These are phyloP conservation scores for Euproctis similis DNA, from an alignment of 2,888 invertebrate species.

Conservation along the genomic window DNA sequence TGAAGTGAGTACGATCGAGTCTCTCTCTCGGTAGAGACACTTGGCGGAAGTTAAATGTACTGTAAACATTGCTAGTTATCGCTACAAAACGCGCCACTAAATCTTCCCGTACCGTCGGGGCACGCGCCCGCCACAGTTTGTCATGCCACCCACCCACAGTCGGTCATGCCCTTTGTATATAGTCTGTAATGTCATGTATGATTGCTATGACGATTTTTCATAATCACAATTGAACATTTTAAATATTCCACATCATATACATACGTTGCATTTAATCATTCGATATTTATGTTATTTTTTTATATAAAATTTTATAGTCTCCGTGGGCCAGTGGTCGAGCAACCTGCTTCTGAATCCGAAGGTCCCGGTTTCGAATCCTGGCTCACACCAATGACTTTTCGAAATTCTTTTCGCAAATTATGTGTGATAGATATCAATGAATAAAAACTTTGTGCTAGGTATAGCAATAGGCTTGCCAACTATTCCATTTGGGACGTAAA, in stretches of 20 bases:
- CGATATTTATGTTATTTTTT: background rate
- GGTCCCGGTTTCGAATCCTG: too few species aligned
- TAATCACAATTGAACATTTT: too few species aligned
- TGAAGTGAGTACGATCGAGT: conserved; percentile 22
- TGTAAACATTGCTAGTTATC: conserved; percentile 70
- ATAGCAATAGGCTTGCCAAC: too few species aligned
- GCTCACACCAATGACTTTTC: too few species aligned
- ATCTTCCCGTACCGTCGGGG: conserved; percentile 46
- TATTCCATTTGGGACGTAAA: too few species aligned
- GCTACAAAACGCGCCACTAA: conserved; percentile 53
- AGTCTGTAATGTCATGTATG: conserved; percentile 30
- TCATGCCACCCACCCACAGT: conserved; percentile 53
- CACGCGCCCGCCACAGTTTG: conserved; percentile 39
- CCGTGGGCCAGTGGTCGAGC: too few species aligned
- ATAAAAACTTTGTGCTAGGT: too few species aligned
- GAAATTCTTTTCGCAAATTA: too few species aligned
- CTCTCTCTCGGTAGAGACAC: conserved; percentile 39
- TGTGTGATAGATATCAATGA: too few species aligned
- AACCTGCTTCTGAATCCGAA: too few species aligned
- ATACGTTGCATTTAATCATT: too few species aligned
- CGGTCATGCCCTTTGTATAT: conserved; percentile 36
- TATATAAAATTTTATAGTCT: background rate
- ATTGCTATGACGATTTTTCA: conserved; percentile 35
- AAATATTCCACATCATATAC: too few species aligned
- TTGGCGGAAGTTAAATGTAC: conserved; percentile 69